Percentiles rank a stretch among this genome's conserved stretches.
Conservation (phyloP, 1,140 invertebrate species). For the Melitaea cinxia region DNA sequence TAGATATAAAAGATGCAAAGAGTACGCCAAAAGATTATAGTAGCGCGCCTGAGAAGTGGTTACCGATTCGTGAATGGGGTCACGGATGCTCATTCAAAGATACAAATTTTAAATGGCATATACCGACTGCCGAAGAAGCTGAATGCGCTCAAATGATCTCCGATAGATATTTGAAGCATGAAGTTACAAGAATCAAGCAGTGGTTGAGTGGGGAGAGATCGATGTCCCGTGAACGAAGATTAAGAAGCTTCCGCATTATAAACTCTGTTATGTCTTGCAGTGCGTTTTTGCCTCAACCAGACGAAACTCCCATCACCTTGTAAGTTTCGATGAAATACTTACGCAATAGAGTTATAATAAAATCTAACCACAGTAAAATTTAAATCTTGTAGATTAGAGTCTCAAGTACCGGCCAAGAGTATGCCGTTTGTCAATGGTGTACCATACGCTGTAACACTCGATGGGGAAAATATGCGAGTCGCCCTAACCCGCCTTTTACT, state of each 20-base stretch:
- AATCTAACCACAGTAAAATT: not conserved
- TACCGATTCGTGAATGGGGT: conserved; percentile 93
- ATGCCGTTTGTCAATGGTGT: conserved; percentile 55
- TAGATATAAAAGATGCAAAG: conserved; percentile 85
- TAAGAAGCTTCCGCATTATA: conserved; percentile 62
- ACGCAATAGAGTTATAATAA: not conserved
- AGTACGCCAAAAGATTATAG: conserved; percentile 85
- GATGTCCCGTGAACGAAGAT: conserved; percentile 58
- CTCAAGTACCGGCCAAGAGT: conserved; percentile 60
- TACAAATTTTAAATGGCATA: conserved; percentile 89
- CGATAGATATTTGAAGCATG: conserved; percentile 84
- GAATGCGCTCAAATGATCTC: conserved; percentile 84
- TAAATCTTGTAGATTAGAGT: conserved; percentile 55
- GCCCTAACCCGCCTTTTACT: conserved; percentile 51
- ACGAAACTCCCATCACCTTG: conserved; percentile 56
- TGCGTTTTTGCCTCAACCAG: conserved; percentile 57
- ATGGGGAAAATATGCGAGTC: conserved; percentile 60
- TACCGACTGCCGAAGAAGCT: conserved; percentile 87
- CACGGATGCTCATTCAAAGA: conserved; percentile 85
- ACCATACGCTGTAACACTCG: conserved; percentile 45
- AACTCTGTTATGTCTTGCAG: conserved; percentile 52
- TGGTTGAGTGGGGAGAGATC: conserved; percentile 59
- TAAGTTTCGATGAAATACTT: conserved; percentile 47
- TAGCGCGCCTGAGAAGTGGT: conserved; percentile 85
- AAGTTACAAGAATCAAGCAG: conserved; percentile 49